phyloP scores from a whole-genome alignment of 2,888 invertebrate species.

The Stratiomys singularior region DNA sequence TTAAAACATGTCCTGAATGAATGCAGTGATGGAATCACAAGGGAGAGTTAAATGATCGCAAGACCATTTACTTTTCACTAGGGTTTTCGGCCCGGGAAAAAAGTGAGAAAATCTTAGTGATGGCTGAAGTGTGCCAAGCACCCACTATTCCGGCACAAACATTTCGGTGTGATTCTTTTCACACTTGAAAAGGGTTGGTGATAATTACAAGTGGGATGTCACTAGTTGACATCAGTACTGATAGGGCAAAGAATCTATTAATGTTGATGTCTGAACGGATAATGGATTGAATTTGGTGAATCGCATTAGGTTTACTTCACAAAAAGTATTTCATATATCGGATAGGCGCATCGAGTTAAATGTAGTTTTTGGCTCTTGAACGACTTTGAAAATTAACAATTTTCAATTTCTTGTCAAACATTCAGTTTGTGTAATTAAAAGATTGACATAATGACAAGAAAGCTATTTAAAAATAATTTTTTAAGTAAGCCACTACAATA shows the following conservation, averaged over 20 bases:
- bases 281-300: not conserved
- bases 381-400: too few relatives aligned
- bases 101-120: not conserved
- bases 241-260: not conserved
- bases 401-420: too few relatives aligned
- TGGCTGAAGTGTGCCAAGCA: too few relatives aligned
- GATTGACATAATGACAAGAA: too few relatives aligned
- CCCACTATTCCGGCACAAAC: too few relatives aligned
- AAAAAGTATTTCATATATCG: too few relatives aligned
- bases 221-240: not conserved
- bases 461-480: too few relatives aligned
- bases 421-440: too few relatives aligned
- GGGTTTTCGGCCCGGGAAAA: not conserved
- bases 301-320: not conserved
- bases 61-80: not conserved
- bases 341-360: not conserved
- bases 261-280: not conserved
- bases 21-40: not conserved
- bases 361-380: too few relatives aligned
- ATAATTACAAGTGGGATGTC: constrained; percentile 7
- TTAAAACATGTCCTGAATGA: not conserved
- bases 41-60: not conserved
- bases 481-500: too few relatives aligned
- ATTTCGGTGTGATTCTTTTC: not conserved
- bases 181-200: not conserved